Percentiles rank a stretch among this genome's conserved stretches.
Conservation (phyloP, 2,888 invertebrate species). For the Ptychoptera albimana region DNA sequence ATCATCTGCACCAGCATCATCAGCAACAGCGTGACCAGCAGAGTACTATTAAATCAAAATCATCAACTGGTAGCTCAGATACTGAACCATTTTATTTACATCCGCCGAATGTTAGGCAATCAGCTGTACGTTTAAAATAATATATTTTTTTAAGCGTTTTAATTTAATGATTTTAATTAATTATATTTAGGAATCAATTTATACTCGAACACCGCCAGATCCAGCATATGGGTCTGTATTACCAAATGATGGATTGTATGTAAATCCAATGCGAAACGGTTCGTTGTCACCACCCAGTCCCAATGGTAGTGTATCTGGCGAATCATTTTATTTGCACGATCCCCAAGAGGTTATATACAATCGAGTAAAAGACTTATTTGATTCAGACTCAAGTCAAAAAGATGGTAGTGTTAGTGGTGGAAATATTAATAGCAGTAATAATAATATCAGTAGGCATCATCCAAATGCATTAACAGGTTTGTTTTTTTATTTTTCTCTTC, state of each 20-base stretch:
- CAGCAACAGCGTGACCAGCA: background rate
- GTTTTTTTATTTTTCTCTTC: conserved; percentile 7
- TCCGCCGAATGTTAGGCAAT: conserved; percentile 35
- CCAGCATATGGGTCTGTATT: conserved; percentile 23
- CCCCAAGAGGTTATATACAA: conserved; percentile 68
- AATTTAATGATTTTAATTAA: background rate
- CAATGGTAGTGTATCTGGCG: conserved; percentile 39
- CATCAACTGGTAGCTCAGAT: conserved; percentile 30
- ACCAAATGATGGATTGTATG: conserved; percentile 56
- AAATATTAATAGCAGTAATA: conserved; percentile 12
- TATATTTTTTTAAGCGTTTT: background rate
- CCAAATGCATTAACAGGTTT: conserved; percentile 35
- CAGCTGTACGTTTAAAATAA: background rate
- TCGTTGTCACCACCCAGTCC: conserved; percentile 38
- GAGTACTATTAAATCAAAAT: conserved; percentile 30
- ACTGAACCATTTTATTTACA: conserved; percentile 61
- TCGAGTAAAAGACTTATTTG: conserved; percentile 69
- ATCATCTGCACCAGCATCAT: background rate
- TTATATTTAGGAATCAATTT: background rate
- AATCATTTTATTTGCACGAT: conserved; percentile 73
- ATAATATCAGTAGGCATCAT: conserved; percentile 10
- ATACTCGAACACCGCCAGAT: conserved; percentile 22
- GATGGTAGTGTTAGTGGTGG: conserved; percentile 11
- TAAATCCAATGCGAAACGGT: conserved; percentile 56
- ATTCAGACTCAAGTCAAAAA: conserved; percentile 31